These are phyloP conservation scores for Channa maculata DNA, from an alignment of 2,113 vertebrate genomes.

Conservation along the genomic window DNA sequence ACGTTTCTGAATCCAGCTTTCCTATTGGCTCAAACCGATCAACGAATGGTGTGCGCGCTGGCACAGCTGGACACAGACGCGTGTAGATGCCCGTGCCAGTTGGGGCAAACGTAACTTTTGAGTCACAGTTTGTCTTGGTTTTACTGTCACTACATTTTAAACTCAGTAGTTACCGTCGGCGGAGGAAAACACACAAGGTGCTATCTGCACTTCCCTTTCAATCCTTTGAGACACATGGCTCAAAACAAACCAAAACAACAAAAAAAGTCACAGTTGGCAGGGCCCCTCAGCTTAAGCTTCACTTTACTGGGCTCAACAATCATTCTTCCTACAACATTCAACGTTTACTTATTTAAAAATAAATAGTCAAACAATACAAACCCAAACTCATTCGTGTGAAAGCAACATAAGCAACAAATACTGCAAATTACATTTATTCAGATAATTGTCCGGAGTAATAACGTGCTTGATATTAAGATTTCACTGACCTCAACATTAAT, in stretches of 20 bases:
- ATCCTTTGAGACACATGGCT: background rate
- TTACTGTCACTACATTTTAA: background rate
- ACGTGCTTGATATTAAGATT: background rate
- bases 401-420: no score
- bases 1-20: slow-evolving; percentile 18
- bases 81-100: background rate
- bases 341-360: no score
- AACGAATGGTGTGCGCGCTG: slow-evolving; percentile 42
- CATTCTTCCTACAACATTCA: no score
- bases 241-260: no score
- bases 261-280: no score
- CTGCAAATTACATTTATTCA: background rate
- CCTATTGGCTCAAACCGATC: slow-evolving; percentile 56
- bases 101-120: background rate
- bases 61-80: background rate
- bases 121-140: background rate
- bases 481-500: background rate
- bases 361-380: no score
- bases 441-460: background rate
- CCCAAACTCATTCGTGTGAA: no score
- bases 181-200: background rate
- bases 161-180: background rate
- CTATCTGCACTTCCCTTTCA: slow-evolving; percentile 13
- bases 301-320: no score
- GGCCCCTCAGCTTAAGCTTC: no score